Percentiles rank a stretch among this genome's conserved stretches.
These are phyloP conservation scores for Lepidocyrtinus sp. DNA, from an alignment of 2,888 invertebrate species.

Conservation along the genomic window DNA sequence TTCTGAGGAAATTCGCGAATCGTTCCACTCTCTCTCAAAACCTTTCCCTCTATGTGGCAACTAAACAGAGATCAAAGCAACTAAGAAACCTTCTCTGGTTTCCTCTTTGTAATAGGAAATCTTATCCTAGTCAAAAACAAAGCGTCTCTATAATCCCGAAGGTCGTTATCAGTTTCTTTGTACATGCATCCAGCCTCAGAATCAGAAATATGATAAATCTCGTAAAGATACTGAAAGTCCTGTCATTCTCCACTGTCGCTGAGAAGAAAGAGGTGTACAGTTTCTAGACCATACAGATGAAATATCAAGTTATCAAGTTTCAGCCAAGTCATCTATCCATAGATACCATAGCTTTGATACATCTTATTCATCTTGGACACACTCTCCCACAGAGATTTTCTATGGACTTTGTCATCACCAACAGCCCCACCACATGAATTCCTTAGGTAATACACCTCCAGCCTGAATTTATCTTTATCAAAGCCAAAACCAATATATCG, in stretches of 20 bases:
- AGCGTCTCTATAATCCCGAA: slow-evolving; percentile 47
- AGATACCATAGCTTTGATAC: no score
- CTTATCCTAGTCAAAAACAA: slow-evolving; percentile 36
- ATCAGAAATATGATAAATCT: not conserved
- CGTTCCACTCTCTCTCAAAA: not conserved
- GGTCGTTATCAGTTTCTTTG: slow-evolving; percentile 53
- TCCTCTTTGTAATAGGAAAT: not conserved
- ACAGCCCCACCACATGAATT: not conserved
- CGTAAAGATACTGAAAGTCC: not conserved
- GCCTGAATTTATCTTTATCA: not conserved
- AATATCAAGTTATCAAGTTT: not conserved
- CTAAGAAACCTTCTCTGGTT: not conserved
- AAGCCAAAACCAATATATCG: no score
- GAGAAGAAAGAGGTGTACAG: not conserved
- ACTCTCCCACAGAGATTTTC: not conserved
- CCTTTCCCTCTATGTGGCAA: not conserved
- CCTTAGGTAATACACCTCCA: not conserved
- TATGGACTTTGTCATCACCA: not conserved
- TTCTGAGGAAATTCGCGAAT: not conserved
- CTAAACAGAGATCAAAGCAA: not conserved
- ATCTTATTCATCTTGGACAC: not conserved
- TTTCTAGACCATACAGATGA: not conserved
- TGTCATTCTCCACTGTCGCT: not conserved
- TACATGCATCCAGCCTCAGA: not conserved
- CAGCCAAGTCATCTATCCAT: no score